A percentile compares a stretch with the other conserved stretches of the same genome.
phyloP scores from a whole-genome alignment of 2,888 invertebrate species.

The Zeuzera pyrina region DNA sequence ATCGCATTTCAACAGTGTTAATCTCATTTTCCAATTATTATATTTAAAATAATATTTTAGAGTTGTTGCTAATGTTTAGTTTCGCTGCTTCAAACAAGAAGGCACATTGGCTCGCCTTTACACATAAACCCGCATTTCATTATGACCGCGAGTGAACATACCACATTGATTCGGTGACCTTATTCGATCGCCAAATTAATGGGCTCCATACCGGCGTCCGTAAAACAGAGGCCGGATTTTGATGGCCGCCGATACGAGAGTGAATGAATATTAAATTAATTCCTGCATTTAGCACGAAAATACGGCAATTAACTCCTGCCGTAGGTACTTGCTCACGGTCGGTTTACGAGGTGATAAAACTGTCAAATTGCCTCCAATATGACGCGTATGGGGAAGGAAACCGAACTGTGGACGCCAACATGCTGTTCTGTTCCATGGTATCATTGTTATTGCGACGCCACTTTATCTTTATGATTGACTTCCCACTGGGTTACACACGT shows the following conservation, averaged over 20 bases:
- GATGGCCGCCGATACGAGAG: slow-evolving; percentile 33
- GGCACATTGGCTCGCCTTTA: no score
- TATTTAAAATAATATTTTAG: no score
- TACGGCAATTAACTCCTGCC: slow-evolving; percentile 42
- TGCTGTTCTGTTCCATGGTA: slow-evolving; percentile 17
- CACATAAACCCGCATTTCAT: no score
- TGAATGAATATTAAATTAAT: slow-evolving; percentile 50
- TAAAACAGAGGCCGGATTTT: slow-evolving; percentile 30
- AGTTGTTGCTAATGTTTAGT: no score
- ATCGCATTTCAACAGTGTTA: no score
- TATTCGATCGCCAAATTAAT: slow-evolving; percentile 20
- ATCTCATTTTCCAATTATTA: no score
- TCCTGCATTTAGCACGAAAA: slow-evolving; percentile 41
- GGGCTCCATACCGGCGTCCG: slow-evolving; percentile 23
- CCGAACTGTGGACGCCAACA: slow-evolving; percentile 11
- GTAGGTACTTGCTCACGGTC: slow-evolving; percentile 26
- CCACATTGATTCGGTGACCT: slow-evolving; percentile 2
- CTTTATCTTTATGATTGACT: slow-evolving; percentile 40
- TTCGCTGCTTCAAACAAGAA: no score
- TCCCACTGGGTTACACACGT: no score
- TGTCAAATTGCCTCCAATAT: slow-evolving; percentile 28
- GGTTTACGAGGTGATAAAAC: slow-evolving; percentile 48
- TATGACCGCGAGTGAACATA: slow-evolving; percentile 13
- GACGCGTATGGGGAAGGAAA: slow-evolving; percentile 12
- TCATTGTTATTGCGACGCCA: slow-evolving; percentile 21